Evolutionary conservation across 2,888 invertebrate species (phyloP), one percentile per base, ranked within the genome.

Genomic region (Alloscopus bannaensis): DNA sequence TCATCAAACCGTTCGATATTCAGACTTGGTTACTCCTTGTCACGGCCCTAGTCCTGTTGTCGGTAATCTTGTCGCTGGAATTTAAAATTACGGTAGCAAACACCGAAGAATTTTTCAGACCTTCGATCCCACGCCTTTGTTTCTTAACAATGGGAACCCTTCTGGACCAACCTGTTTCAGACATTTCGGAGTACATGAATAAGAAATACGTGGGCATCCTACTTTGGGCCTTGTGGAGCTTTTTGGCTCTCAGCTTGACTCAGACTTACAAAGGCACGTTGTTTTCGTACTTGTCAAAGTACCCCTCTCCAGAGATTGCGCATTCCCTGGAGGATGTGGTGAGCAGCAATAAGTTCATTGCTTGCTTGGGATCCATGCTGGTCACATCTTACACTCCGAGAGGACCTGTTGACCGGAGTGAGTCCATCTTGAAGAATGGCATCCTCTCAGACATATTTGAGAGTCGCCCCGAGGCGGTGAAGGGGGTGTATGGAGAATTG

Each of bases 201-300:
- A 52, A 20, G 24, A 64, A 55, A 3, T 24, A 20, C 0, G 18
- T 31, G 1, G 13, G n/a, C 0, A 24, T 64, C n/a, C 8, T 55
- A 0, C 13, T 64, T 0, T 72, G 72, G 72, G n/a, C 64, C n/a
- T 3, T 62, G 11, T 79, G 79, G 79, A 66, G 71, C 26, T 60
- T 79, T 22, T 20, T 52, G 1, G 57, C 66, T 0, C 31, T 79
- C 13, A 40, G 65, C 18, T 18, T 79, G 1, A 72, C 59, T 31
- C 65, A 79, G 24, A 20, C 55, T 1, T 79, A 79, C 52, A 79
- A 79, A 18, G 79, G 79, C 31, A 64, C 71, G 0, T 31, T 79
- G 24, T 66, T 72, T 29, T 71, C 79, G 16, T 79, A 66, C 31
- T 24, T 79, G 31, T 45, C 79, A 16, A 65, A 68, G 18, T 31